phyloP scores from a whole-genome alignment of 53 echinoderm and acorn worm genomes.

The Luidia sarsii region DNA sequence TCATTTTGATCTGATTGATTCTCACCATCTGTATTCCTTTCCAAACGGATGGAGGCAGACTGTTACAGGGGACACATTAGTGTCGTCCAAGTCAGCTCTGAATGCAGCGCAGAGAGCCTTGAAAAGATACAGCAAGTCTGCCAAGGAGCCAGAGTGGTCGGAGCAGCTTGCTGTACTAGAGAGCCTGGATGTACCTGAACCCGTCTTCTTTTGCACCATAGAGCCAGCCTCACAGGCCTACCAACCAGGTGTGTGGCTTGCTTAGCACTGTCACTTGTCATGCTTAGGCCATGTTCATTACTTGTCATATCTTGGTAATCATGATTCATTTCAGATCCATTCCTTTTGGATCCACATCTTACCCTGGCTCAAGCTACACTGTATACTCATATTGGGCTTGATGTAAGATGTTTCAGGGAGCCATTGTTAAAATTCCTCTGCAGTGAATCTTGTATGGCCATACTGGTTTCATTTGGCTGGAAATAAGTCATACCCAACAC shows the following conservation, averaged over 20 bases:
- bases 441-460: no score
- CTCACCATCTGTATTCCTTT: no score
- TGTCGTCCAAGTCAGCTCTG: conserved; percentile 82
- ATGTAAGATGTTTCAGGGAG: no score
- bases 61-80: conserved; percentile 89
- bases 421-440: no score
- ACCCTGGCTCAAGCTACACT: no score
- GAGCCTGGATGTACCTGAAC: conserved; percentile 78
- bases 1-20: no score
- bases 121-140: conserved; percentile 30
- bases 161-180: conserved; percentile 62
- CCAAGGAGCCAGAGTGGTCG: background rate
- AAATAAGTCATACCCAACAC: no score
- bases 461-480: no score
- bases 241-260: conserved; percentile 69
- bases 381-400: no score
- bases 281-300: background rate
- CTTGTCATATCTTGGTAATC: background rate
- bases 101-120: conserved; percentile 71
- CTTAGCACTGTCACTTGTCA: background rate
- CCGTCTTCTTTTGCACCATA: conserved; percentile 98
- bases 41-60: conserved; percentile 71
- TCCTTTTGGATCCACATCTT: no score
- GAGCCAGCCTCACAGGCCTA: conserved; percentile 90
- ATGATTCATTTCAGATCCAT: no score